Conservation (phyloP, 2,797 vertebrate genomes). For the Dromococcyx pavoninus region DNA sequence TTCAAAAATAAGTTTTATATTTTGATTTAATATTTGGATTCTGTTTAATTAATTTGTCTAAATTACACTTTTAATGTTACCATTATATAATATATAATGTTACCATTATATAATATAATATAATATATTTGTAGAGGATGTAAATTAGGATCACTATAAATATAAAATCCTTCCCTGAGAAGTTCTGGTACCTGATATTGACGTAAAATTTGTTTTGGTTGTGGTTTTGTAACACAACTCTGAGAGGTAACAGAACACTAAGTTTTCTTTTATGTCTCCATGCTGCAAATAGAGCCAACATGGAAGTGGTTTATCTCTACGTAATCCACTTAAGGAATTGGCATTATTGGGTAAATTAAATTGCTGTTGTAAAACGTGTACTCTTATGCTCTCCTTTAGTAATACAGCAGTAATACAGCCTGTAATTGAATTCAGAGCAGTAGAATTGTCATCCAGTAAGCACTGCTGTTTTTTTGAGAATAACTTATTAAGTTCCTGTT, state of each 20-base stretch:
- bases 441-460: background rate
- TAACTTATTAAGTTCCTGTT: background rate
- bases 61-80: background rate
- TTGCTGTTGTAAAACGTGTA: background rate
- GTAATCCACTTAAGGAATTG: background rate
- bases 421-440: background rate
- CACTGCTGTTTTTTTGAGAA: background rate
- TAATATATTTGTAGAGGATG: background rate
- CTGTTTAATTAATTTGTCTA: background rate
- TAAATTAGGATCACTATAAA: background rate
- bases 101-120: too few relatives aligned
- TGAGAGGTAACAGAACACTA: background rate
- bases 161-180: background rate
- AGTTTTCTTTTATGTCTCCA: background rate
- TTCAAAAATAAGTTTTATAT: background rate
- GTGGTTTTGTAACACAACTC: background rate
- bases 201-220: background rate
- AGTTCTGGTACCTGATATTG: fast-evolving
- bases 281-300: background rate
- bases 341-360: background rate
- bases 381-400: background rate
- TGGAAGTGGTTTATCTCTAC: background rate
- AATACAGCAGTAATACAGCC: background rate
- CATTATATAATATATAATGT: too few relatives aligned
- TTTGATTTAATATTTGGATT: background rate